phyloP scores from a whole-genome alignment of 1,140 invertebrate genomes.

The Caenorhabditis briggsae region DNA sequence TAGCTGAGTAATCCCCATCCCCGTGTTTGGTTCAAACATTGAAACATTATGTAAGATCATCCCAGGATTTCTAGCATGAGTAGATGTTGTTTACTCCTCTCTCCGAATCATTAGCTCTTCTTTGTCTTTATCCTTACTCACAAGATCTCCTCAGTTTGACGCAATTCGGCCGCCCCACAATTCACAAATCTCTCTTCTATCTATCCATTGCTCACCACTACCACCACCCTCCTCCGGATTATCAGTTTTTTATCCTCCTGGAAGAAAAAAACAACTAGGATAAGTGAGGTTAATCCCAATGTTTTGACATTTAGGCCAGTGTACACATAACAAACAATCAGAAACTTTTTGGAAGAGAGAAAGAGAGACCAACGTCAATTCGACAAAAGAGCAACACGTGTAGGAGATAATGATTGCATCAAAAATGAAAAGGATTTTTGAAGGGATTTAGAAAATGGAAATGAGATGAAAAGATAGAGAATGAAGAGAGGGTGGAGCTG shows the following conservation, averaged over 20 bases:
- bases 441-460: constrained; percentile 32
- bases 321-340: constrained; percentile 14
- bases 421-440: constrained; percentile 40
- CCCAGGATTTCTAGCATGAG: too few species aligned
- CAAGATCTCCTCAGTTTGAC: constrained; percentile 32
- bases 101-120: neutral
- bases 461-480: neutral
- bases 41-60: constrained; percentile 3
- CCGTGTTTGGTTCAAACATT: neutral
- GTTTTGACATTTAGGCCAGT: constrained; percentile 31
- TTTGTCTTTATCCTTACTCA: constrained; percentile 41
- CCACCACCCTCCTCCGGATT: constrained; percentile 37
- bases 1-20: too few species aligned
- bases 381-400: neutral
- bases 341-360: neutral
- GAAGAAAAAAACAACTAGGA: neutral
- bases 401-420: neutral
- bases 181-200: constrained; percentile 1
- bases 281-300: constrained; percentile 38
- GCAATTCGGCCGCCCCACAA: neutral
- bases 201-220: constrained; percentile 12
- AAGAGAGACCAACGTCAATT: too few species aligned
- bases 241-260: constrained; percentile 8
- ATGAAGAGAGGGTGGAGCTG: neutral
- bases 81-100: too few species aligned